Percentiles rank a stretch among this genome's conserved stretches.
Evolutionary conservation across 2,113 vertebrate genomes (phyloP).

Genomic region (Cromileptes altivelis): DNA sequence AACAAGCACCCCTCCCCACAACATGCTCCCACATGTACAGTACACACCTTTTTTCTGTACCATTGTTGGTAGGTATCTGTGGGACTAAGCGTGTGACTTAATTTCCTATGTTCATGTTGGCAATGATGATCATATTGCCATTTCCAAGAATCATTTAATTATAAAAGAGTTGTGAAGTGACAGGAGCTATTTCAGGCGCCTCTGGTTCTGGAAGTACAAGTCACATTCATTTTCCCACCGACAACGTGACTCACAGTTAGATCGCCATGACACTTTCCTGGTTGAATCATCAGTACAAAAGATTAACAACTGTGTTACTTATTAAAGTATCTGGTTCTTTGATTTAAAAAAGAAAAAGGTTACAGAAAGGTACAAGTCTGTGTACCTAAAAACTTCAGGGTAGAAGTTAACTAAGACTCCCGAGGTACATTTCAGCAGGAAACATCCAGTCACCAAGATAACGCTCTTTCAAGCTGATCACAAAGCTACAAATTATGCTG

Average conservation of each 20-base stretch:
- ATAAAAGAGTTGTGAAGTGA: neutral
- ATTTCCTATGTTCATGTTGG: slow-evolving; percentile 5
- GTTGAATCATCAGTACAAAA: slow-evolving; percentile 1
- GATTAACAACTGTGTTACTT: neutral
- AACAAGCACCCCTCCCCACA: slow-evolving; percentile 20
- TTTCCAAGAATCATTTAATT: neutral
- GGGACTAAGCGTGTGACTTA: slow-evolving; percentile 10
- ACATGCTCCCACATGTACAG: slow-evolving; percentile 47
- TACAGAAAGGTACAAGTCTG: neutral
- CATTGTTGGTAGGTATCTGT: slow-evolving; percentile 20
- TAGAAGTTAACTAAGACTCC: neutral
- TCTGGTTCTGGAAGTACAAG: neutral
- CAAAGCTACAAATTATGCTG: neutral
- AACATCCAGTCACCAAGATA: slow-evolving; percentile 7
- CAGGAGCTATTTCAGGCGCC: neutral
- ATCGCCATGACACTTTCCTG: neutral
- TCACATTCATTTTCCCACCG: neutral
- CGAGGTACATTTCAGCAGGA: neutral
- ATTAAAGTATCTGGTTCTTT: neutral
- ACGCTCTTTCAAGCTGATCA: neutral
- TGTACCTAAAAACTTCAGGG: neutral
- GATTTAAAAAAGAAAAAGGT: neutral
- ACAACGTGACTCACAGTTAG: neutral
- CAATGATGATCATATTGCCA: neutral
- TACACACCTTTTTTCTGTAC: slow-evolving; percentile 29